phyloP scores from a whole-genome alignment of 1,140 invertebrate species.

The Caenorhabditis brenneri region DNA sequence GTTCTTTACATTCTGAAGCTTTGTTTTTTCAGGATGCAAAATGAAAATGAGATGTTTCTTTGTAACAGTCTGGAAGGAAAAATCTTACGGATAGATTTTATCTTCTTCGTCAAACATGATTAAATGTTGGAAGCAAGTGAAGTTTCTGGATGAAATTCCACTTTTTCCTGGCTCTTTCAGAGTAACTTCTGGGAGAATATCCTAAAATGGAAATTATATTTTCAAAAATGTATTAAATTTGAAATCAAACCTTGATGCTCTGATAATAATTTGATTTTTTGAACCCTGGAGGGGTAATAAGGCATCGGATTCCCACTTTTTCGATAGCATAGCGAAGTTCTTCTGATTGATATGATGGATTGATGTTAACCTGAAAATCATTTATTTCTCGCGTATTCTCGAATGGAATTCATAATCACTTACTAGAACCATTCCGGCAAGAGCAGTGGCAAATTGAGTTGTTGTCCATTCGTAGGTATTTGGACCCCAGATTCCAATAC shows the following conservation, averaged over 20 bases:
- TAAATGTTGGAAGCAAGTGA: conserved; percentile 66
- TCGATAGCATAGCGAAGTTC: conserved; percentile 83
- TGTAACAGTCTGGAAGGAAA: background rate
- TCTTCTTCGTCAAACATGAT: conserved; percentile 69
- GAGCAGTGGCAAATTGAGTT: conserved; percentile 79
- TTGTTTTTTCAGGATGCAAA: no score
- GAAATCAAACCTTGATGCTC: conserved; percentile 52
- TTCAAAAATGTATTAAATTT: no score
- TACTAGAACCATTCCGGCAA: conserved; percentile 81
- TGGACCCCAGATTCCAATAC: conserved; percentile 86
- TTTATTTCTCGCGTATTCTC: background rate
- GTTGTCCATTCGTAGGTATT: conserved; percentile 85
- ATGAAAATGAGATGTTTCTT: background rate
- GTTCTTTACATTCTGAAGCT: background rate
- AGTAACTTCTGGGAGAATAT: conserved; percentile 65
- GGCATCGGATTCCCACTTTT: conserved; percentile 74
- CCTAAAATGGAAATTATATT: conserved; percentile 55
- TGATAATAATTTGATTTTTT: conserved; percentile 69
- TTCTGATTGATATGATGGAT: conserved; percentile 80
- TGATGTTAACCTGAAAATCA: conserved; percentile 76
- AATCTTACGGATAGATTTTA: conserved; percentile 62
- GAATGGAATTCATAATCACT: background rate
- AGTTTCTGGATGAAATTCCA: conserved; percentile 58
- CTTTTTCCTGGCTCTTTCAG: conserved; percentile 57
- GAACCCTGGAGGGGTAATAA: conserved; percentile 66